Evolutionary conservation across 1,140 invertebrate species (phyloP).

Genomic region (Paralvinella palmiformis): DNA sequence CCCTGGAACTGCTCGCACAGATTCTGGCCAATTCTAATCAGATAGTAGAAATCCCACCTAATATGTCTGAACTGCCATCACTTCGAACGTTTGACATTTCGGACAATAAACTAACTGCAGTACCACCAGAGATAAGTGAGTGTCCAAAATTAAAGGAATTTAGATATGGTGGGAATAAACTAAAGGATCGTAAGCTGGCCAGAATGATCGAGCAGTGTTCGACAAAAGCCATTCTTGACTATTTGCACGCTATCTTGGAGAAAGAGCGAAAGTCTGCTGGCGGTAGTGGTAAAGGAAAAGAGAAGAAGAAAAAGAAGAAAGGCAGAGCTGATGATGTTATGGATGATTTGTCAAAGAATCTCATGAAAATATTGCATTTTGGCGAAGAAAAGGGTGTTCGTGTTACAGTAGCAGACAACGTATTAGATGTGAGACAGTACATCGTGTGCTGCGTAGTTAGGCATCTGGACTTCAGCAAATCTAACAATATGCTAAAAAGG

Average conservation of each 20-base stretch:
- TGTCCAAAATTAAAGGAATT: slow-evolving; percentile 63
- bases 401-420: slow-evolving; percentile 56
- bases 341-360: slow-evolving; percentile 31
- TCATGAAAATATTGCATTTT: slow-evolving; percentile 55
- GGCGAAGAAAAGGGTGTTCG: slow-evolving; percentile 51
- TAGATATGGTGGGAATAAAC: slow-evolving; percentile 64
- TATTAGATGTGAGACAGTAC: slow-evolving; percentile 60
- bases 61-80: slow-evolving; percentile 56
- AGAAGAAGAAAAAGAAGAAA: slow-evolving; percentile 21
- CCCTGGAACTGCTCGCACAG: slow-evolving; percentile 61
- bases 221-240: slow-evolving; percentile 42
- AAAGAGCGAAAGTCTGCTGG: slow-evolving; percentile 20
- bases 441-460: slow-evolving; percentile 68
- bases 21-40: slow-evolving; percentile 63
- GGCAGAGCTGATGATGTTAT: slow-evolving; percentile 24
- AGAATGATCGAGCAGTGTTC: slow-evolving; percentile 53
- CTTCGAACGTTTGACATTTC: slow-evolving; percentile 67
- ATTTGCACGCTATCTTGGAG: slow-evolving; percentile 30
- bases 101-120: slow-evolving; percentile 59
- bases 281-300: slow-evolving; percentile 44
- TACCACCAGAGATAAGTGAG: slow-evolving; percentile 62
- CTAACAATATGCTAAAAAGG: slow-evolving; percentile 61
- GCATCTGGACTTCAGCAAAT: slow-evolving; percentile 59
- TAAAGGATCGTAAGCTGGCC: slow-evolving; percentile 64
- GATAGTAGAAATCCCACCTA: slow-evolving; percentile 59